Percentiles rank a stretch among this genome's conserved stretches.
Conservation (phyloP, 2,113 vertebrate species). For the Mungos mungo region DNA sequence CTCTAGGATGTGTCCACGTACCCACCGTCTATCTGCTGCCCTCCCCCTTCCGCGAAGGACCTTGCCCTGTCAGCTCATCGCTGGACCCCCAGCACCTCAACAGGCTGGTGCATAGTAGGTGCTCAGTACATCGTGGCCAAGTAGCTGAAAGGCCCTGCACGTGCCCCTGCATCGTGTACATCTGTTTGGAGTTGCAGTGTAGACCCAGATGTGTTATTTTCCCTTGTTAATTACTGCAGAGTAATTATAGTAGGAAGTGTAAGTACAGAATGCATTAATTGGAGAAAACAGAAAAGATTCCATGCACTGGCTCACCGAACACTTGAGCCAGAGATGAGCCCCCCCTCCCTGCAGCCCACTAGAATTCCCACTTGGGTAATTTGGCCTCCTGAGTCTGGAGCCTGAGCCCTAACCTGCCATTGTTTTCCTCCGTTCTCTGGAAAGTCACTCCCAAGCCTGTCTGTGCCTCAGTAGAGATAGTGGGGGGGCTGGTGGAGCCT, state of each 20-base stretch:
- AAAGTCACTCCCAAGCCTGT: neutral
- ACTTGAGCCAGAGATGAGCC: neutral
- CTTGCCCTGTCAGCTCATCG: rapidly evolving
- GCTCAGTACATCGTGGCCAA: neutral
- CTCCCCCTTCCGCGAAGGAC: neutral
- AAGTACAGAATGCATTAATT: constrained; percentile 76
- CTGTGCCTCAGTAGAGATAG: neutral
- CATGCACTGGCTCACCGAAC: neutral
- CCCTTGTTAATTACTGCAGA: constrained; percentile 78
- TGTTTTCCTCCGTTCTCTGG: neutral
- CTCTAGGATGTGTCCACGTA: rapidly evolving
- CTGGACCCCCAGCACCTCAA: neutral
- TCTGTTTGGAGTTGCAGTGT: constrained; percentile 61
- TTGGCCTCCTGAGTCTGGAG: neutral
- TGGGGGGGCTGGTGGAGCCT: neutral
- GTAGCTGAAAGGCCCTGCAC: neutral
- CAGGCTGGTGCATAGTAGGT: neutral
- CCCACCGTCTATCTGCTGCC: neutral
- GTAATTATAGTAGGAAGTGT: constrained; percentile 78
- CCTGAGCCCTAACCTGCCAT: neutral
- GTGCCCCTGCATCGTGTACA: neutral
- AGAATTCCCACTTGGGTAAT: neutral
- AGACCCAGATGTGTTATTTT: constrained; percentile 79
- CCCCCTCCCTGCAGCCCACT: neutral
- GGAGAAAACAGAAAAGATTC: constrained; percentile 6